Conservation (phyloP, 2,113 vertebrate genomes). For the Jaculus jaculus region DNA sequence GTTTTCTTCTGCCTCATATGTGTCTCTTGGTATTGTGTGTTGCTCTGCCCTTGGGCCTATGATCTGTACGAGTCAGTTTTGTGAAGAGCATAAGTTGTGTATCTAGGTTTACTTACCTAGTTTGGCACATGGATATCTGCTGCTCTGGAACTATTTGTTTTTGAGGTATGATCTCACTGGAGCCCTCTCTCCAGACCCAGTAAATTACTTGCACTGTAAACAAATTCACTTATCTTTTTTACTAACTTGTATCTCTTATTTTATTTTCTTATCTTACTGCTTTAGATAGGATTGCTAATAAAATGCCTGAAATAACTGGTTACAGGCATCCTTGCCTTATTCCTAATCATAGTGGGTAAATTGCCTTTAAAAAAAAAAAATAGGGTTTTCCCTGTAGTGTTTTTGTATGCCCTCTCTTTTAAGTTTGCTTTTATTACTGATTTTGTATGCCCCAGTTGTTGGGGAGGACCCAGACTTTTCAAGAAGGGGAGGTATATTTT, state of each 20-base stretch:
- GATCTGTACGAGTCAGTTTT: neutral
- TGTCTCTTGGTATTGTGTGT: neutral
- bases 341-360: neutral
- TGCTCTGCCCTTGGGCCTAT: neutral
- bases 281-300: neutral
- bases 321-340: neutral
- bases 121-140: neutral
- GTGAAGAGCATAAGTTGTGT: neutral
- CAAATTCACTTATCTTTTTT: neutral
- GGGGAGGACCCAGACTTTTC: neutral
- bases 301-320: neutral
- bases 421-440: neutral
- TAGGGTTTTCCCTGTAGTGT: neutral
- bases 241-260: neutral
- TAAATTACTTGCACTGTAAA: neutral
- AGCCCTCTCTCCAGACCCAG: too few relatives aligned
- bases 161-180: too few relatives aligned
- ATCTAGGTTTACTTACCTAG: neutral
- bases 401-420: neutral
- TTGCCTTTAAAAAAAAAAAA: too few relatives aligned
- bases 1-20: neutral
- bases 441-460: constrained; percentile 2
- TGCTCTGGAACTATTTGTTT: neutral
- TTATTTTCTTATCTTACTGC: neutral
- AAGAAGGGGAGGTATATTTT: neutral